These are phyloP conservation scores for Turritopsis rubra DNA, from an alignment of 30 jellyfish, hydroid and myxozoan species.

Conservation along the genomic window DNA sequence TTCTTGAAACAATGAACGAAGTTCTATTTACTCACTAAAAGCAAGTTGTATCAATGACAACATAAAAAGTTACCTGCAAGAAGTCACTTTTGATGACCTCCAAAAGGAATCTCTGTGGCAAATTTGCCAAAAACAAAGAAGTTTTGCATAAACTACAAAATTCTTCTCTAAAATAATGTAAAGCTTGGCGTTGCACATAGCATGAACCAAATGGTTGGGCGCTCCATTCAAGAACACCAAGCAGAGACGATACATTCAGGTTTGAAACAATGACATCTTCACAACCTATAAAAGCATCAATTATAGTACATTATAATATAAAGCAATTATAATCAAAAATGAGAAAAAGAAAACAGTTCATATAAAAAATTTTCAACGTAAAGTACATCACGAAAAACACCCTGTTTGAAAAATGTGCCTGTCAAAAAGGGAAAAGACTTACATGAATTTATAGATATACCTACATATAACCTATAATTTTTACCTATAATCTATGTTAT, in stretches of 20 bases:
- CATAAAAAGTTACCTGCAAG: conserved; percentile 50
- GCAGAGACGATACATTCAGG: conserved; percentile 43
- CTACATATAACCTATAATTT: too few species aligned
- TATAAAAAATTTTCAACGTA: neutral
- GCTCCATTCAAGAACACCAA: conserved; percentile 92
- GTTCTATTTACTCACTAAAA: neutral
- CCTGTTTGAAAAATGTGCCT: too few species aligned
- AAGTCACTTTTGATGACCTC: conserved; percentile 54
- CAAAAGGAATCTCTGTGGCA: conserved; percentile 53
- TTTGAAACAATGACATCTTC: conserved; percentile 66
- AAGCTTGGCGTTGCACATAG: conserved; percentile 80
- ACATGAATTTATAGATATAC: too few species aligned
- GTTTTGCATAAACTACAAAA: conserved; percentile 49
- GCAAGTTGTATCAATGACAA: neutral
- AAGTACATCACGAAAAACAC: too few species aligned
- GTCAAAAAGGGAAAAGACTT: too few species aligned
- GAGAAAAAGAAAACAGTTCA: neutral
- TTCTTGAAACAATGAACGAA: neutral
- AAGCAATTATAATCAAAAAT: neutral
- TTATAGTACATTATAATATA: neutral
- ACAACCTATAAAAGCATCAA: conserved; percentile 57
- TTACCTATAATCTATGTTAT: too few species aligned
- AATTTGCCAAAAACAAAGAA: conserved; percentile 49
- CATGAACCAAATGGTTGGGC: conserved; percentile 79
- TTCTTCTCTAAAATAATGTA: conserved; percentile 73